phyloP scores from a whole-genome alignment of 2,113 vertebrate genomes.

The Passer montanus region DNA sequence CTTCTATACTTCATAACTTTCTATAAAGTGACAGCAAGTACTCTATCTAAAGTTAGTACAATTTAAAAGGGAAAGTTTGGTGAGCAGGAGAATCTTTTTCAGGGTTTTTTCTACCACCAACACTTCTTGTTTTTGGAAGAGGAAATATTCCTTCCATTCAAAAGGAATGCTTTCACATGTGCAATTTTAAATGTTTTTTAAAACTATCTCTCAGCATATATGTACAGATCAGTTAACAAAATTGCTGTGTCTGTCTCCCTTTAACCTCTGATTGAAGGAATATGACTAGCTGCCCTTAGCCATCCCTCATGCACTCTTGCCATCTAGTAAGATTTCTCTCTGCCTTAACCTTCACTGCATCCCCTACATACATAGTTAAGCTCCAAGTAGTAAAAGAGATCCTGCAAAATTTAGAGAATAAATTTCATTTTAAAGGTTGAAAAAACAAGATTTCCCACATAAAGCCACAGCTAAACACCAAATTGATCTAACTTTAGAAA shows the following conservation, averaged over 20 bases:
- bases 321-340: background rate
- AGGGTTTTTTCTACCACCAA: background rate
- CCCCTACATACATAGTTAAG: background rate
- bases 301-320: background rate
- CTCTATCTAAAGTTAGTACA: background rate
- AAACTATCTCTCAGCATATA: background rate
- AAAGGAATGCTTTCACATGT: background rate
- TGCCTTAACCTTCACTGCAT: background rate
- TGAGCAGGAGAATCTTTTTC: background rate
- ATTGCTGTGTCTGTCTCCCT: background rate
- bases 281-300: background rate
- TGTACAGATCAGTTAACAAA: background rate
- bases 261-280: background rate
- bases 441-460: background rate
- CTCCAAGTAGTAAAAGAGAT: background rate
- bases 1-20: background rate
- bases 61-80: background rate
- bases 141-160: background rate
- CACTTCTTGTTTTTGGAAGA: background rate
- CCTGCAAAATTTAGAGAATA: background rate
- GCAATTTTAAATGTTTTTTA: background rate
- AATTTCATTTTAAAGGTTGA: background rate
- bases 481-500: conserved; percentile 6
- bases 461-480: background rate
- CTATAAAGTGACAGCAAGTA: background rate